Evolutionary conservation across 2,888 invertebrate genomes (phyloP), one percentile per base, ranked within the genome.

Genomic region (Camponotus fellah): DNA sequence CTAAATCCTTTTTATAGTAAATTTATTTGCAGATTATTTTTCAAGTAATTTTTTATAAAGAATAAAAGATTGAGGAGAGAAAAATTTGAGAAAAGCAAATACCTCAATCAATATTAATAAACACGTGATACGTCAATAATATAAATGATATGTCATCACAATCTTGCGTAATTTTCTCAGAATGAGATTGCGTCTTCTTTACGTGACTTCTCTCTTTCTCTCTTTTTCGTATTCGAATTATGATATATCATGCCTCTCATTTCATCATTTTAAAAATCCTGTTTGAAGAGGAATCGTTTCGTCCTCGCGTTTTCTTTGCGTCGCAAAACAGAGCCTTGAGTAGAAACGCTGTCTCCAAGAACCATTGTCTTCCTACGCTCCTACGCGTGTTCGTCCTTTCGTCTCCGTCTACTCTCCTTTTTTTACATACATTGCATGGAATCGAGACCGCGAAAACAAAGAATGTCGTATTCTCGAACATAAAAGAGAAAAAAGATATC

Each of bases 321-420:
- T 58, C 56, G 32, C 32, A 37, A 56, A 60, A 32, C 32, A 12
- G 12, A 79, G 34, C 21, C 34, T 46, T 71, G 43, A n/a, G n/a
- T 74, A 65, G 21, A 58, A 65, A 14, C 56, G 82, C 34, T 34
- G 69, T 49, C 66, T 77, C 65, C 68, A 77, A 69, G 62, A 68
- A 40, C 82, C 82, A 76, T 76, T 76, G 80, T 72, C 80, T 74
- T 84, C 75, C 84, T 72, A 80, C 83, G 79, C 46, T 56, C 62
- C 71, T 80, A 74, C 72, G 40, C 53, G n/a, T 53, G n/a, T 53
- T 77, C 46, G 69, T 76, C 74, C 79, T 75, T 68, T 58, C 49
- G n/a, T 46, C 68, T 80, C 34, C 49, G 56, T 37, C 58, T 62
- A 37, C 43, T 71, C 71, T 72, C 81, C 65, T 53, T 81, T 72